Percentiles rank a stretch among this genome's conserved stretches.
Conservation (phyloP, 2,888 invertebrate species). For the Brassicogethes aeneus region DNA sequence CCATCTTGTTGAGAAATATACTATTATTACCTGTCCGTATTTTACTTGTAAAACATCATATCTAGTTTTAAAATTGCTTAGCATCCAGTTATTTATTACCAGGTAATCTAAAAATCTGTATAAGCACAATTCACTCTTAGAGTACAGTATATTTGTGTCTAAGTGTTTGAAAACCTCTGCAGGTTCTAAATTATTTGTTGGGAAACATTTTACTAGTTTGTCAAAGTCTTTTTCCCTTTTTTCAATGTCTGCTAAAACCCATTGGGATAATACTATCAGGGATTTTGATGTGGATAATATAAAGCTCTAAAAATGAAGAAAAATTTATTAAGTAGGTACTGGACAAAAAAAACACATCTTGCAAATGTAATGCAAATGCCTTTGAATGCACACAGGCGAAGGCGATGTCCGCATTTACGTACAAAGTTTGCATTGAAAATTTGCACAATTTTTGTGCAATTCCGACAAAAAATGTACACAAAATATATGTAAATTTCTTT, state of each 20-base stretch:
- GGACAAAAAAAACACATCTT: no score
- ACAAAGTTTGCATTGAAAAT: no score
- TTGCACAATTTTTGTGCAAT: no score
- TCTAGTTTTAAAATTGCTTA: slow-evolving; percentile 42
- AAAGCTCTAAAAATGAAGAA: no score
- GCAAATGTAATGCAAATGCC: no score
- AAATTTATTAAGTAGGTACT: no score
- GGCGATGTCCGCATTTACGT: no score
- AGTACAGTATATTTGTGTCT: slow-evolving; percentile 48
- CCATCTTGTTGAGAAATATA: not conserved
- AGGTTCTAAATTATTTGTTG: slow-evolving; percentile 43
- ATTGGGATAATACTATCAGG: slow-evolving; percentile 45
- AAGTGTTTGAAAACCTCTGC: slow-evolving; percentile 46
- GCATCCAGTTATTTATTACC: slow-evolving; percentile 42
- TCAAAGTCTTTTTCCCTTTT: slow-evolving; percentile 48
- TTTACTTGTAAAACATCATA: slow-evolving; percentile 42
- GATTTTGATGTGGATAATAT: slow-evolving; percentile 38
- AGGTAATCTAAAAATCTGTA: slow-evolving; percentile 45
- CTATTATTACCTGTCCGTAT: slow-evolving; percentile 38
- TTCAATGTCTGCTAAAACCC: slow-evolving; percentile 44
- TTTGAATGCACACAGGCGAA: no score
- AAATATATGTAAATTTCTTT: no score
- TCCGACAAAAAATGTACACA: no score
- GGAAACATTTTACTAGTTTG: slow-evolving; percentile 43
- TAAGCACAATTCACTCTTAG: slow-evolving; percentile 48